A percentile compares a stretch with the other conserved stretches of the same genome.
phyloP scores from a whole-genome alignment of 2,797 vertebrate species.

The Rhodeus uyekii region DNA sequence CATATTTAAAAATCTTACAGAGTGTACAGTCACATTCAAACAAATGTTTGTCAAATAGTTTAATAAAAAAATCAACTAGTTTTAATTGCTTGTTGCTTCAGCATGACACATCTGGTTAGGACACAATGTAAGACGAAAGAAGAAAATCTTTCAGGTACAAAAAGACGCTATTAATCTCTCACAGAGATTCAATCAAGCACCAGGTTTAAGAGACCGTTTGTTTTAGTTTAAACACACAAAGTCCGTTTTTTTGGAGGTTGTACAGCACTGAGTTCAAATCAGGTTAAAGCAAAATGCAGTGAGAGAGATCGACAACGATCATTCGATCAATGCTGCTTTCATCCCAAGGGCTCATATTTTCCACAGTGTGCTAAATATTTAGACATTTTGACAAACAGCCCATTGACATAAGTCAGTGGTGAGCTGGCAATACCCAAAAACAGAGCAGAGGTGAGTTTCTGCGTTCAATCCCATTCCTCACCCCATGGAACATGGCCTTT shows the following conservation, averaged over 20 bases:
- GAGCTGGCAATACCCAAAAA: conserved; percentile 32
- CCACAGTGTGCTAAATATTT: conserved; percentile 40
- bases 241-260: not conserved
- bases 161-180: not conserved
- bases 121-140: not conserved
- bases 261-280: conserved; percentile 19
- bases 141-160: not conserved
- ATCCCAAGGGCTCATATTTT: conserved; percentile 38
- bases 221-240: conserved; percentile 10
- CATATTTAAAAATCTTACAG: too few species aligned
- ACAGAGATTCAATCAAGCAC: not conserved
- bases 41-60: not conserved
- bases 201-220: not conserved
- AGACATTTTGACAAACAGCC: conserved; percentile 49
- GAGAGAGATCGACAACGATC: conserved; percentile 16
- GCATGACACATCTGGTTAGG: not conserved
- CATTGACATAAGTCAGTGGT: conserved; percentile 36
- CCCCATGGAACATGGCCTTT: conserved; percentile 27
- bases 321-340: conserved; percentile 23
- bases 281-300: conserved; percentile 10
- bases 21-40: not conserved
- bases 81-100: not conserved
- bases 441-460: conserved; percentile 39
- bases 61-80: not conserved
- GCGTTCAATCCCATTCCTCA: conserved; percentile 31